phyloP scores from a whole-genome alignment of 2,888 invertebrate species.

The Pristionchus fissidentatus region DNA sequence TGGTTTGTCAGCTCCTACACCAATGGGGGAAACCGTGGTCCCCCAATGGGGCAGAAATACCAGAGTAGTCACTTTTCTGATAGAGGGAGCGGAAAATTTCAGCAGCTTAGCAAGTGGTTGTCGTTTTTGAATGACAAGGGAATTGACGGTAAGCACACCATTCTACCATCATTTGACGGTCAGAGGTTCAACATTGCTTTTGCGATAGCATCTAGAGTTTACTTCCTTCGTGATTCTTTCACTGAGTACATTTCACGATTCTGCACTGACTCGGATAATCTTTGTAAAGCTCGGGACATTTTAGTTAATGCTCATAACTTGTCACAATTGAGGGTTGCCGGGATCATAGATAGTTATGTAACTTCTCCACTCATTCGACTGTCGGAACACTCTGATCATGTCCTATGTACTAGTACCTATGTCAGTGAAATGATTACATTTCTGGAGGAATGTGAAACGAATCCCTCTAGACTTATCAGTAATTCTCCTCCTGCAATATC shows the following conservation, averaged over 20 bases:
- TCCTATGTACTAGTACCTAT: not conserved
- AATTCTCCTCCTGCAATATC: not conserved
- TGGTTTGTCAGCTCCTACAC: no score
- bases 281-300: not conserved
- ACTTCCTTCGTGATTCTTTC: not conserved
- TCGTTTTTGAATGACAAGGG: not conserved
- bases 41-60: no score
- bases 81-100: not conserved
- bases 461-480: not conserved
- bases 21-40: no score
- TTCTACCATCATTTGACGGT: slow-evolving; percentile 10
- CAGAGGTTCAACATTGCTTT: not conserved
- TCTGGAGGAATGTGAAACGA: not conserved
- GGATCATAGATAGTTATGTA: not conserved
- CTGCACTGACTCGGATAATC: not conserved
- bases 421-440: not conserved
- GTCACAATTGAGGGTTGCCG: not conserved
- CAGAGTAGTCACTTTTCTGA: not conserved
- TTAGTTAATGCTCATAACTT: not conserved
- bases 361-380: not conserved
- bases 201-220: not conserved
- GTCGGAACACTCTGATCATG: not conserved
- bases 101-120: not conserved
- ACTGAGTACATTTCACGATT: not conserved
- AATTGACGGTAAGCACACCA: not conserved